These are phyloP conservation scores for Tenebrio molitor DNA, from an alignment of 1,140 invertebrate species.

Conservation along the genomic window DNA sequence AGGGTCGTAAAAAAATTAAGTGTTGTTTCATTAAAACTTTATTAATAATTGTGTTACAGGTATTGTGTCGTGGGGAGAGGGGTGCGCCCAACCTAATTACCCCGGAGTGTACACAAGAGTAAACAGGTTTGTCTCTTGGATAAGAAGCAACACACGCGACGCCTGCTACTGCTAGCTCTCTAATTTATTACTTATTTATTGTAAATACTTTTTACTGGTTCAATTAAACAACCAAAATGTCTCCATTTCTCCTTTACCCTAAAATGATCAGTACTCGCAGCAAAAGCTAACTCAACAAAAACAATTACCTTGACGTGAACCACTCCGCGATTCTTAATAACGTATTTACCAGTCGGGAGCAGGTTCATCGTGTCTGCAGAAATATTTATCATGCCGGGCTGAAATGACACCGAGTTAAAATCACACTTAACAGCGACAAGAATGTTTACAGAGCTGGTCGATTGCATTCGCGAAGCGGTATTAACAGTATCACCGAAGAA, in stretches of 20 bases:
- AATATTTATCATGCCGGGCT: constrained; percentile 83
- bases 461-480: constrained; percentile 89
- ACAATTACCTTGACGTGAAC: constrained; percentile 85
- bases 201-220: constrained; percentile 34
- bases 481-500: constrained; percentile 92
- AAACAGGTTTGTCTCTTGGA: constrained; percentile 82
- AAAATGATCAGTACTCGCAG: constrained; percentile 50
- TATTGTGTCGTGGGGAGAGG: constrained; percentile 83
- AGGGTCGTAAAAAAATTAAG: no score
- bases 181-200: background rate
- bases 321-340: constrained; percentile 75
- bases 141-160: constrained; percentile 75
- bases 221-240: constrained; percentile 83
- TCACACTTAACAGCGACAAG: background rate
- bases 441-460: constrained; percentile 75
- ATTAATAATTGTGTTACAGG: constrained; percentile 68
- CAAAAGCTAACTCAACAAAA: background rate
- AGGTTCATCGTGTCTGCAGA: constrained; percentile 76
- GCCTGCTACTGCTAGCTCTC: constrained; percentile 74
- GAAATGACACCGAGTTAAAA: constrained; percentile 48
- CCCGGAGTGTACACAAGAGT: constrained; percentile 92
- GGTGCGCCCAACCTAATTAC: constrained; percentile 82
- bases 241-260: constrained; percentile 90
- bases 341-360: constrained; percentile 74
- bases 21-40: background rate